Base-by-base conservation (phyloP, 2,113 vertebrate genomes). In the Donacobius atricapilla region DNA sequence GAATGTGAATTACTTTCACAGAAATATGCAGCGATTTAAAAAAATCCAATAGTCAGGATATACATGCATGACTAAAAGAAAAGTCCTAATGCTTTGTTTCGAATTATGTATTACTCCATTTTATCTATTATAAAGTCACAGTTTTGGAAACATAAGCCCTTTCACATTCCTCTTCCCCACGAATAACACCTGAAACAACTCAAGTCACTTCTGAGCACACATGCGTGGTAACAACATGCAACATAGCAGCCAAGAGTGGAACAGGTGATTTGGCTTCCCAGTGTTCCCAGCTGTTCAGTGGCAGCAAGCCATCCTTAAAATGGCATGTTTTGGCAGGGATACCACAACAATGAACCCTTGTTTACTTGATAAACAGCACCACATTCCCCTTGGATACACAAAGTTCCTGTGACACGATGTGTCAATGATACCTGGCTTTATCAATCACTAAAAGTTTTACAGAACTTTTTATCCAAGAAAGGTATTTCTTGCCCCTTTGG, bases 201-300 rank as follows among this genome's bases (percentile, higher is more conserved):
- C 71, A 48, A 58, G 71, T 64, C 63, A 14, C 45, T 86, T 87
- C 30, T 77, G 71, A 83, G 48, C 70, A 69, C 71, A n/a, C 18
- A 4, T 13, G 21, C 54, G 42, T 70, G 45, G 45, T 28, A 84
- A 50, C 42, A 94, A 25, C 51, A 56, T 3, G 39, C 45, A 81
- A 44, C 47, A 80, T 39, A 54, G 64, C n/a, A 58, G 42, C 60
- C 64, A 61, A 66, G 47, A 57, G 15, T 19, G 14, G 48, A 89
- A 69, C 68, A 94, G 72, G 78, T 93, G 56, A 96, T 78, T 66
- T 70, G 69, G 56, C 81, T 94, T 70, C 64, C 77, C 72, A 54
- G 18, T 84, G 33, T 57, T 91, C 80, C 89, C 89, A 89, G 60
- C 83, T 96, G 77, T 35, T 71, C 63, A 24, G 3, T 13, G 27